Evolutionary conservation across 35 echinoderm and acorn worm genomes (phyloP).

Genomic region (Ophioderma brevispina): DNA sequence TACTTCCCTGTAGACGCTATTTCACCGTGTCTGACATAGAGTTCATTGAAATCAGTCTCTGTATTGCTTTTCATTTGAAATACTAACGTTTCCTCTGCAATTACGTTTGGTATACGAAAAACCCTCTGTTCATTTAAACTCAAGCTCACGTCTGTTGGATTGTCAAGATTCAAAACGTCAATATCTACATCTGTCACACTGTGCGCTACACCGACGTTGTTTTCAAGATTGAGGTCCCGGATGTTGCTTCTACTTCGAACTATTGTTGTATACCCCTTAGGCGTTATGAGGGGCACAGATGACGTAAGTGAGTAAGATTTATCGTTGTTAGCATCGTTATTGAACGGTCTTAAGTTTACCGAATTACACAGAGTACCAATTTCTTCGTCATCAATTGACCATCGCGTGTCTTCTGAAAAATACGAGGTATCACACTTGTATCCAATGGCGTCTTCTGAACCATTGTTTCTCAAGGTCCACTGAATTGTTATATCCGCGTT

Average conservation of each 20-base stretch:
- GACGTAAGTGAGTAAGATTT: constrained; percentile 8
- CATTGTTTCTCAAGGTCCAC: constrained; percentile 55
- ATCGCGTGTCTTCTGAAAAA: constrained; percentile 48
- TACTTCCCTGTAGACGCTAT: constrained; percentile 45
- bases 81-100: constrained; percentile 43
- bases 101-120: constrained; percentile 28
- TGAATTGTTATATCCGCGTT: constrained; percentile 26
- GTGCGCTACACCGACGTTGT: constrained; percentile 50
- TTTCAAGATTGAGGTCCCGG: constrained; percentile 35
- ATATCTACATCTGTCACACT: constrained; percentile 6
- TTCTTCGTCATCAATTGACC: constrained; percentile 53
- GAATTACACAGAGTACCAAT: constrained; percentile 27
- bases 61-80: constrained; percentile 38
- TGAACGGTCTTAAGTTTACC: background rate
- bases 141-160: background rate
- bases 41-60: constrained; percentile 43
- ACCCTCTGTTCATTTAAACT: constrained; percentile 8
- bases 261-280: constrained; percentile 37
- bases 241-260: constrained; percentile 66
- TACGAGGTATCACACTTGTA: constrained; percentile 69
- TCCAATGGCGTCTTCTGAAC: constrained; percentile 19
- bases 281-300: constrained; percentile 18
- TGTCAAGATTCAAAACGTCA: constrained; percentile 29
- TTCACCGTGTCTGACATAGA: constrained; percentile 48
- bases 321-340: background rate